Conservation (phyloP, 1,140 invertebrate species). For the Magallana angulata region DNA sequence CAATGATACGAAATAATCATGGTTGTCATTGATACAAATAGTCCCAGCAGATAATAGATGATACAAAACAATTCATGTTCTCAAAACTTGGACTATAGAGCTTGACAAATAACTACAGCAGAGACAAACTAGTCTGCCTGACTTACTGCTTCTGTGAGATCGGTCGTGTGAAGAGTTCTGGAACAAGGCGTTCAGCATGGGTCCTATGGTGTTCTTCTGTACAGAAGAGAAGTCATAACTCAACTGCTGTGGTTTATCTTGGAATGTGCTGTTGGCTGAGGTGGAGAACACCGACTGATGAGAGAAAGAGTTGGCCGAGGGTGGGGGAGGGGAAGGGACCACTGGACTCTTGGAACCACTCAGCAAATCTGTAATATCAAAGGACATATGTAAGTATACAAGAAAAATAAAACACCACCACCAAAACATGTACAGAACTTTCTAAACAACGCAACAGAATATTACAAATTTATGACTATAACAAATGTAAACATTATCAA, state of each 20-base stretch:
- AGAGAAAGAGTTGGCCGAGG: slow-evolving; percentile 57
- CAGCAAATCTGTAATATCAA: slow-evolving; percentile 67
- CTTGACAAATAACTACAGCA: no score
- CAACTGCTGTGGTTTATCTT: slow-evolving; percentile 60
- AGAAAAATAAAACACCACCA: background rate
- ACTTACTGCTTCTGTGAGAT: slow-evolving; percentile 19
- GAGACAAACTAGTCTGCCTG: no score
- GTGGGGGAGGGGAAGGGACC: slow-evolving; percentile 69
- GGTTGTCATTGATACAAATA: no score
- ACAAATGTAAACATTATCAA: no score
- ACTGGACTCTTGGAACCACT: slow-evolving; percentile 71
- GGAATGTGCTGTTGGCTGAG: slow-evolving; percentile 61
- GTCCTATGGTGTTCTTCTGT: slow-evolving; percentile 55
- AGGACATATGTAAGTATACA: background rate
- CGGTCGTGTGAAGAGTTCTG: slow-evolving; percentile 40
- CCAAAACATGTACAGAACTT: no score
- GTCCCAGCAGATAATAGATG: no score
- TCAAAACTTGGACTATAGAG: no score
- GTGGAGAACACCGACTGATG: slow-evolving; percentile 58
- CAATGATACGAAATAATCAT: no score
- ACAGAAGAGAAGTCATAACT: slow-evolving; percentile 58
- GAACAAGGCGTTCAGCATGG: slow-evolving; percentile 54
- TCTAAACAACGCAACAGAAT: no score
- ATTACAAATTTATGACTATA: no score
- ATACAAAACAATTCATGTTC: no score